Evolutionary conservation across 2,888 invertebrate species (phyloP).

Genomic region (Arrhopalites spinosus): DNA sequence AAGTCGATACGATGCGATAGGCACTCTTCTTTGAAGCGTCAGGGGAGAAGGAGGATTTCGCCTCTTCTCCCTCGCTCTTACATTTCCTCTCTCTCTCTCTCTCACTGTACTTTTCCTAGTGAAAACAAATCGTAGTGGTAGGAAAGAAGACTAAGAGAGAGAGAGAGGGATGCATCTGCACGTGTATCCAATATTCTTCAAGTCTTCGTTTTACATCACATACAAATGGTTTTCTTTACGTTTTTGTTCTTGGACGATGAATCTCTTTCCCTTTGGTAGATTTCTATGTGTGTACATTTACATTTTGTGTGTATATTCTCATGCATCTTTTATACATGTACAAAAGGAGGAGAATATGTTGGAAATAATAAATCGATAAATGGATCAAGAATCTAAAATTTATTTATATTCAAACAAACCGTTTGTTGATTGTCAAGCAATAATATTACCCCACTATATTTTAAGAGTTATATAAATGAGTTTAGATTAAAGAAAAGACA

Average conservation of each 20-base stretch:
- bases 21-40: slow-evolving; percentile 12
- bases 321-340: too few species aligned
- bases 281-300: not conserved
- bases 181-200: slow-evolving; percentile 12
- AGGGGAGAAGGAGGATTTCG: slow-evolving; percentile 17
- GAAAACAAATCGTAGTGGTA: slow-evolving; percentile 5
- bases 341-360: too few species aligned
- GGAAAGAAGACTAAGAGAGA: not conserved
- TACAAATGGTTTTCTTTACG: not conserved
- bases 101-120: not conserved
- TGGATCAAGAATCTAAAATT: too few species aligned
- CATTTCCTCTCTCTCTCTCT: not conserved
- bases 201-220: too few species aligned
- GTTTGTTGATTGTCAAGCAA: too few species aligned
- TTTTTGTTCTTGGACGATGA: slow-evolving; percentile 8
- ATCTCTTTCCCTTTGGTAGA: slow-evolving; percentile 1
- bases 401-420: too few species aligned
- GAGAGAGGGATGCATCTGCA: not conserved
- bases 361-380: too few species aligned
- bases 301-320: not conserved
- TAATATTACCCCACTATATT: too few species aligned
- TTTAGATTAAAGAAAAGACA: too few species aligned
- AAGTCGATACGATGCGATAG: slow-evolving; percentile 27
- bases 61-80: not conserved
- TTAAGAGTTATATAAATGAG: too few species aligned